Conservation (phyloP, 2,888 invertebrate genomes). For the Mimas tiliae region DNA sequence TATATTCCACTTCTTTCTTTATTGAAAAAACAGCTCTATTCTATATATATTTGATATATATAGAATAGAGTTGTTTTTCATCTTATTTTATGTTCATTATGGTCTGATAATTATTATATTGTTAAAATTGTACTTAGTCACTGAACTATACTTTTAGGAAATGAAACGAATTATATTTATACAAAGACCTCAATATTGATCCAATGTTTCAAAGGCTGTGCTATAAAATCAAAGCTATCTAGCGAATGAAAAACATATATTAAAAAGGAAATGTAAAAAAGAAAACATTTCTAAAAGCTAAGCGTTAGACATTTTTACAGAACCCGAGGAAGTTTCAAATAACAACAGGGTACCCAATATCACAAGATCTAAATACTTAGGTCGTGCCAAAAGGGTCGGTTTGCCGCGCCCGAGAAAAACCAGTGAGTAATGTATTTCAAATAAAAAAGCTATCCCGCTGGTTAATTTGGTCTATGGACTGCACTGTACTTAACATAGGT, state of each 20-base stretch:
- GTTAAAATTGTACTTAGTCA: no score
- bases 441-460: slow-evolving; percentile 3
- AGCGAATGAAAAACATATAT: slow-evolving; percentile 6
- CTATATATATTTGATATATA: no score
- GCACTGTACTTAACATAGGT: not conserved
- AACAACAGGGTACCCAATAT: slow-evolving; percentile 51
- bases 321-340: slow-evolving; percentile 55
- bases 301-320: slow-evolving; percentile 50
- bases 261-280: not conserved
- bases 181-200: no score
- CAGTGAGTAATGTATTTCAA: slow-evolving; percentile 52
- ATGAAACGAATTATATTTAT: no score
- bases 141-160: no score
- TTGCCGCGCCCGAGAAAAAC: slow-evolving; percentile 63
- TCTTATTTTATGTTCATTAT: no score
- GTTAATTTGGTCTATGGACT: not conserved
- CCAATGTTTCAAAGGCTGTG: slow-evolving; percentile 18
- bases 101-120: no score
- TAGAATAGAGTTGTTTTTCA: no score
- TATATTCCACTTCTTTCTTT: no score
- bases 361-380: slow-evolving; percentile 68
- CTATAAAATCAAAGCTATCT: slow-evolving; percentile 3
- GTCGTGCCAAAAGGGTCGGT: slow-evolving; percentile 70
- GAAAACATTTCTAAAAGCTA: slow-evolving; percentile 5
- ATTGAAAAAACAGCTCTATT: no score